phyloP scores from a whole-genome alignment of 2,888 invertebrate species.

The Ornithoptera alexandrae region DNA sequence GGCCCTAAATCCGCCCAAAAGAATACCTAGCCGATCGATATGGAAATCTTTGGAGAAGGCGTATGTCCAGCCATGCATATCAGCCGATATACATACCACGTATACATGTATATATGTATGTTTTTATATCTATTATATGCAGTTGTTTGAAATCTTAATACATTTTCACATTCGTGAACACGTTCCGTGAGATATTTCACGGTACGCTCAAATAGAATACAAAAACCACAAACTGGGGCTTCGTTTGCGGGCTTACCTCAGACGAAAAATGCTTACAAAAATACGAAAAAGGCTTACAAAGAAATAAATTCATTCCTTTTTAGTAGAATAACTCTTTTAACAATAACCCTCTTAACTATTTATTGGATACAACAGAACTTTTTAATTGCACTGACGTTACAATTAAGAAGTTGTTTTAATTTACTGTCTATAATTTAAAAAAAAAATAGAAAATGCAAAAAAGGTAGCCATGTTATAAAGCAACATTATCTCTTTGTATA shows the following conservation, averaged over 20 bases:
- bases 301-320: background rate
- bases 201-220: constrained; percentile 9
- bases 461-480: background rate
- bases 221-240: constrained; percentile 5
- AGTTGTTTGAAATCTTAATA: background rate
- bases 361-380: background rate
- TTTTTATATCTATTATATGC: too few relatives aligned
- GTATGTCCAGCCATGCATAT: background rate
- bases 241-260: constrained; percentile 25
- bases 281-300: constrained; percentile 2
- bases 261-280: constrained; percentile 5
- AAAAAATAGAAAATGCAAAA: background rate
- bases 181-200: constrained; percentile 18
- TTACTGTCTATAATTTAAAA: too few relatives aligned
- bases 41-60: too few relatives aligned
- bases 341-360: background rate
- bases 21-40: too few relatives aligned
- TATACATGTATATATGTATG: background rate
- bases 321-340: background rate
- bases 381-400: background rate
- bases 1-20: too few relatives aligned
- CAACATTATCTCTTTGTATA: background rate
- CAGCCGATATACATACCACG: background rate
- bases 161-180: constrained; percentile 1
- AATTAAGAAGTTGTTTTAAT: background rate